Evolutionary conservation across 2,113 vertebrate species (phyloP).

Genomic region (Lota lota): DNA sequence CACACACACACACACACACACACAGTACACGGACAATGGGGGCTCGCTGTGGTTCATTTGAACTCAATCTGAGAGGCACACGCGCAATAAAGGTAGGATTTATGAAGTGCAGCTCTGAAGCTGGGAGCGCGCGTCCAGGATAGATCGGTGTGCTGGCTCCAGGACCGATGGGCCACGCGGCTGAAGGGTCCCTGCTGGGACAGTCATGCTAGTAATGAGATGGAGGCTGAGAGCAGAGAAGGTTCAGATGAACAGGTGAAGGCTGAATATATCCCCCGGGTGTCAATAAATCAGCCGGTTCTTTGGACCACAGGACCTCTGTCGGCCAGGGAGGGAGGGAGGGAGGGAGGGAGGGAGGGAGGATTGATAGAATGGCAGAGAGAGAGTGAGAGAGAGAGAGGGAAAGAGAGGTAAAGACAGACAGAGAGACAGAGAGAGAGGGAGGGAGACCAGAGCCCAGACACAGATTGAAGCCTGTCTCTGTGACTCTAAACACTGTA

Average conservation of each 20-base stretch:
- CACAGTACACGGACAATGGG: constrained; percentile 32
- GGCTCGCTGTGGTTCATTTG: constrained; percentile 42
- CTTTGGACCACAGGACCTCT: constrained; percentile 42
- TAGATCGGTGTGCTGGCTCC: constrained; percentile 42
- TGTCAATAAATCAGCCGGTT: constrained; percentile 61
- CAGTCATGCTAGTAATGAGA: constrained; percentile 74
- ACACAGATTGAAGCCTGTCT: constrained; percentile 38
- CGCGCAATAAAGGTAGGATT: constrained; percentile 63
- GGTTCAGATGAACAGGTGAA: constrained; percentile 57
- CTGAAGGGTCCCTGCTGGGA: constrained; percentile 61
- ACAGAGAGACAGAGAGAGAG: too few relatives aligned
- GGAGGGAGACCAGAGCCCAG: background rate
- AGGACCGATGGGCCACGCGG: background rate
- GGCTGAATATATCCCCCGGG: constrained; percentile 46
- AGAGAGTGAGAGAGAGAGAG: too few relatives aligned
- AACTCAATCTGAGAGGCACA: constrained; percentile 38
- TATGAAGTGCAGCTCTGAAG: constrained; percentile 52
- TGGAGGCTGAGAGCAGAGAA: constrained; percentile 60
- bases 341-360: too few relatives aligned
- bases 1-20: constrained; percentile 22
- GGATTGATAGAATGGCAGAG: too few relatives aligned
- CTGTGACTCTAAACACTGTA: constrained; percentile 38
- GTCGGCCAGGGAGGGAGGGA: background rate
- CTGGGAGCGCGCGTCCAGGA: constrained; percentile 48
- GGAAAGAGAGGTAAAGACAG: too few relatives aligned